A percentile compares a stretch with the other conserved stretches of the same genome.
These are phyloP conservation scores for Tonatia bakeri DNA, from an alignment of 2,113 vertebrate genomes.

Conservation along the genomic window DNA sequence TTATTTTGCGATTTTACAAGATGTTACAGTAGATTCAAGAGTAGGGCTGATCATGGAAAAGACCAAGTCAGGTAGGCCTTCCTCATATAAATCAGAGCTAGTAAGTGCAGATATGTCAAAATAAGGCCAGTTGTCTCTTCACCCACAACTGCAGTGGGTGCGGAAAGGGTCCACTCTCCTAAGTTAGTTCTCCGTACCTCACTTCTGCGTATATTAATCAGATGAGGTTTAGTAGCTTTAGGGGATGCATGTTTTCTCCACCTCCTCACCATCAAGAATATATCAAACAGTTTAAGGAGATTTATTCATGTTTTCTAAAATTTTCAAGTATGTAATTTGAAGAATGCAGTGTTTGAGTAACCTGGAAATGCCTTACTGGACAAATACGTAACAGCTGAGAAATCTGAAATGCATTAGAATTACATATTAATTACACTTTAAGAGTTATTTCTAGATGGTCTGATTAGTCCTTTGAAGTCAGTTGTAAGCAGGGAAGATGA, in stretches of 20 bases:
- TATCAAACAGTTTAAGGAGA: background rate
- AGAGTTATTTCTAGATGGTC: constrained; percentile 64
- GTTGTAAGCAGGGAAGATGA: constrained; percentile 39
- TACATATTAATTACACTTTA: background rate
- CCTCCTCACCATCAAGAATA: background rate
- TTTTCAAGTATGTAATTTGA: background rate
- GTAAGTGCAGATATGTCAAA: background rate
- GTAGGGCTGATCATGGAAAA: background rate
- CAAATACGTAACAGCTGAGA: background rate
- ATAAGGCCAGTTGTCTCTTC: background rate
- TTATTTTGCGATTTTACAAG: background rate
- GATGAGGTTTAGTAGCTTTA: background rate
- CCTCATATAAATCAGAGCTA: background rate
- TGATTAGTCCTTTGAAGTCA: constrained; percentile 41
- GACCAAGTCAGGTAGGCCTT: background rate
- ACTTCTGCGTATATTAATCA: background rate
- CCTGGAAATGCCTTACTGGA: background rate
- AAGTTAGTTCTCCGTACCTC: background rate
- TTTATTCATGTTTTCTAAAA: background rate
- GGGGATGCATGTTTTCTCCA: background rate
- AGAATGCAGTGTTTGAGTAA: background rate
- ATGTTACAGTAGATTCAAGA: background rate
- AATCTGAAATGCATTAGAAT: background rate
- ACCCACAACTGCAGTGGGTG: background rate
- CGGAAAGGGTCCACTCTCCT: background rate